Evolutionary conservation across 1,140 invertebrate genomes (phyloP).

Genomic region (Acromyrmex charruanus): DNA sequence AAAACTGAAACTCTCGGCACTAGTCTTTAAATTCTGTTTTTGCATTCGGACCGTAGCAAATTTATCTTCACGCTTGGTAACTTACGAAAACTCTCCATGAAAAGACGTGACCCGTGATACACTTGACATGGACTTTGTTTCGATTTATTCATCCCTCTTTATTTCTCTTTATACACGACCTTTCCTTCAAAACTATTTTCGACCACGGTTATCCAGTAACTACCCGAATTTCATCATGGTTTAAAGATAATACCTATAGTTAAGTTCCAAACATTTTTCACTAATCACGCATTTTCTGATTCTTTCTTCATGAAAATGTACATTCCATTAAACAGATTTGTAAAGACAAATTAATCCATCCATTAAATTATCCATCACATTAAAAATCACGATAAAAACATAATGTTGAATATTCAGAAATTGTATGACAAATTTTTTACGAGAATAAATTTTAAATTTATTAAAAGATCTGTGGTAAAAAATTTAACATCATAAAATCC

Average conservation of each 20-base stretch:
- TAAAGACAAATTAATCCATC: too few relatives aligned
- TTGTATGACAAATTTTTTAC: not conserved
- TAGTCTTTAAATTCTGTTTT: conserved; percentile 47
- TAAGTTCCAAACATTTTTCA: not conserved
- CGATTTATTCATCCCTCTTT: not conserved
- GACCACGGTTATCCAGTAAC: not conserved
- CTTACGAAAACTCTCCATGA: not conserved
- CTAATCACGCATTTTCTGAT: not conserved
- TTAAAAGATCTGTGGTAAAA: not conserved
- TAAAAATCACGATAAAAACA: not conserved
- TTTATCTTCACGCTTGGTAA: conserved; percentile 43
- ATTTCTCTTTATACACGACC: not conserved
- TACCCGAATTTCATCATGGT: not conserved
- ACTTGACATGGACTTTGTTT: conserved; percentile 33
- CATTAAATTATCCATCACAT: not conserved
- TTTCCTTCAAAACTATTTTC: conserved; percentile 28
- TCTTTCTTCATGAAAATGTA: not conserved
- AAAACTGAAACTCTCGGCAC: not conserved
- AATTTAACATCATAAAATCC: not conserved
- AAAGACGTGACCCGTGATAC: conserved; percentile 43
- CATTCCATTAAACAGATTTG: not conserved
- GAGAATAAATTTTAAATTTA: not conserved
- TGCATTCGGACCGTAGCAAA: conserved; percentile 16
- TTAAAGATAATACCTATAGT: not conserved
- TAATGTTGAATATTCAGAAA: not conserved